Evolutionary conservation across 1,140 invertebrate species (phyloP).

Genomic region (Drosophila pachea): DNA sequence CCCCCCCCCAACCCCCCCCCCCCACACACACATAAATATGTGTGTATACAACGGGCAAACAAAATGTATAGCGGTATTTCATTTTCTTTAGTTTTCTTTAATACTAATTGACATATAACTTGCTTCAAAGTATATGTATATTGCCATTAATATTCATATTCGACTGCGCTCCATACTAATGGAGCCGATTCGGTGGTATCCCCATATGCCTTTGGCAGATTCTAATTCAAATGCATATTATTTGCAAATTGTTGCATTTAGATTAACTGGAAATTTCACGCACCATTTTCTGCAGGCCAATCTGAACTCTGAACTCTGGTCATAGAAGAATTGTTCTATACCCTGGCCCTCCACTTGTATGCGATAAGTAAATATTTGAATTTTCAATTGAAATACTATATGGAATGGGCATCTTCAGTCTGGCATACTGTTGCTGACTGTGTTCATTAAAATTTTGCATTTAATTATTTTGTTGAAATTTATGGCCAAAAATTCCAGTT

Average conservation of each 20-base stretch:
- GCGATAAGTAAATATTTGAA: background rate
- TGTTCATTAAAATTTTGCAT: constrained; percentile 69
- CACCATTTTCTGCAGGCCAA: constrained; percentile 40
- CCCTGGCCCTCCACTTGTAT: background rate
- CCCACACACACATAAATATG: constrained; percentile 3
- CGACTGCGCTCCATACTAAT: no score
- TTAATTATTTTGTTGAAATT: constrained; percentile 61
- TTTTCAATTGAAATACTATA: background rate
- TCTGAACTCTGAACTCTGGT: constrained; percentile 11
- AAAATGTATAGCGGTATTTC: background rate
- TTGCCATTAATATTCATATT: background rate
- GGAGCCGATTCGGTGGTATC: no score
- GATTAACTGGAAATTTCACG: constrained; percentile 51
- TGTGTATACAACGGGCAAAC: constrained; percentile 5
- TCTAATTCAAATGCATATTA: constrained; percentile 37
- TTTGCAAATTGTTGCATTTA: constrained; percentile 63
- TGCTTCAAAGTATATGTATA: background rate
- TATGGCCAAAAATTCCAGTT: constrained; percentile 45
- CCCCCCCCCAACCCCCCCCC: no score
- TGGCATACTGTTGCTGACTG: background rate
- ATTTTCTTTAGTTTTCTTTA: constrained; percentile 17
- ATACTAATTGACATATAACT: constrained; percentile 3
- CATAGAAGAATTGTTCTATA: constrained; percentile 16
- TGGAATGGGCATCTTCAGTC: constrained; percentile 6
- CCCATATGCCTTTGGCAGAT: no score